Percentiles rank a stretch among this genome's conserved stretches.
Evolutionary conservation across 64 coral and sea anemone species (phyloP).

Genomic region (Cladopsammia gracilis): DNA sequence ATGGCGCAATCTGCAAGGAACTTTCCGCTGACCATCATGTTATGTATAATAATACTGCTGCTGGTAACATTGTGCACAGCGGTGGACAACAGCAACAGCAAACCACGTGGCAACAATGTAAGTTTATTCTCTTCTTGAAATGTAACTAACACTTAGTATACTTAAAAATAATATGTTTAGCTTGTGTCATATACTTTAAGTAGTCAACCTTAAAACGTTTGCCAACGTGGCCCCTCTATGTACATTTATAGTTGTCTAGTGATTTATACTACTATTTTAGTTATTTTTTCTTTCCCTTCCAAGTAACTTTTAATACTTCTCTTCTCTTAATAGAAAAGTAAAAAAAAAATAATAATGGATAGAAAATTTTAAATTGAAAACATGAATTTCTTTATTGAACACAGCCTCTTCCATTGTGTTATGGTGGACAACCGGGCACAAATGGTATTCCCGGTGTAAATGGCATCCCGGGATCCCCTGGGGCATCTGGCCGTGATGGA

Average conservation of each 20-base stretch:
- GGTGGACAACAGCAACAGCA: not conserved
- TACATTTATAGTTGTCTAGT: too few species aligned
- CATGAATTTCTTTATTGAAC: not conserved
- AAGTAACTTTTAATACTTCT: too few species aligned
- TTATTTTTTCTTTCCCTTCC: not conserved
- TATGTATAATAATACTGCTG: not conserved
- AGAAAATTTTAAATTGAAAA: not conserved
- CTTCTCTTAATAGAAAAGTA: too few species aligned
- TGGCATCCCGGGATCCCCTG: slow-evolving; percentile 11
- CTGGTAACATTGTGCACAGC: not conserved
- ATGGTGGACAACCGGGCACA: slow-evolving; percentile 18
- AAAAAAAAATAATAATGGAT: too few species aligned
- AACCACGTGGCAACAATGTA: not conserved
- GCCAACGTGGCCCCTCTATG: too few species aligned
- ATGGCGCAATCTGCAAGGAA: not conserved
- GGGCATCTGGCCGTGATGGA: slow-evolving; percentile 27
- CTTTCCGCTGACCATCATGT: not conserved
- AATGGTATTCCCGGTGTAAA: slow-evolving; percentile 5
- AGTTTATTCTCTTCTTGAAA: not conserved
- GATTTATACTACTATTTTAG: not conserved
- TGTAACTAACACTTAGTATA: too few species aligned
- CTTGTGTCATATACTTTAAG: too few species aligned
- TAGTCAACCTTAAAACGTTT: too few species aligned
- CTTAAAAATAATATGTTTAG: too few species aligned
- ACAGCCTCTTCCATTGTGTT: not conserved